These are phyloP conservation scores for Sphaeridia pumilis DNA, from an alignment of 2,888 invertebrate species.

Conservation along the genomic window DNA sequence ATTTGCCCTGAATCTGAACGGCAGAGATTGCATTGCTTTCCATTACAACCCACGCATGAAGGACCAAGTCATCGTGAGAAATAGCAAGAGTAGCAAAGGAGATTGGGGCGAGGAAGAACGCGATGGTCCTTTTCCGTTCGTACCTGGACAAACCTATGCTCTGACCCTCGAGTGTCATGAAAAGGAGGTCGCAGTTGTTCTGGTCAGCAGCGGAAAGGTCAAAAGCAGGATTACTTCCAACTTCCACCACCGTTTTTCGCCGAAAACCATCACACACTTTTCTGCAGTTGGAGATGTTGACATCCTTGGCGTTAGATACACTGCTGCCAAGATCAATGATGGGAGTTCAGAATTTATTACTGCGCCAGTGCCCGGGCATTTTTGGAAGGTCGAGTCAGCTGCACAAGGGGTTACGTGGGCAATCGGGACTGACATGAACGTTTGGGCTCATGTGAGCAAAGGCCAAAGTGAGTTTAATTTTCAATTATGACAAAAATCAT, in stretches of 20 bases:
- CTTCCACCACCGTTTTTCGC: slow-evolving; percentile 61
- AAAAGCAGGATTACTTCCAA: slow-evolving; percentile 43
- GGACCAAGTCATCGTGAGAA: slow-evolving; percentile 58
- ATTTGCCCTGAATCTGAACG: slow-evolving; percentile 52
- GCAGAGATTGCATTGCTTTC: slow-evolving; percentile 50
- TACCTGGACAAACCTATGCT: slow-evolving; percentile 59
- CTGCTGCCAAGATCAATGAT: slow-evolving; percentile 37
- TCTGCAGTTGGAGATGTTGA: slow-evolving; percentile 64
- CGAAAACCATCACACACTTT: slow-evolving; percentile 60
- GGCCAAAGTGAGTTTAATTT: too few species aligned
- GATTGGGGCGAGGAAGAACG: slow-evolving; percentile 70
- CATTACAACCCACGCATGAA: slow-evolving; percentile 69
- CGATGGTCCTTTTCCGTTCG: slow-evolving; percentile 52
- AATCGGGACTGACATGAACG: slow-evolving; percentile 71
- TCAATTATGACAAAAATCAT: too few species aligned
- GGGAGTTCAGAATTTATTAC: slow-evolving; percentile 34
- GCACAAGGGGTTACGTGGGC: slow-evolving; percentile 76
- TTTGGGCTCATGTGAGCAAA: slow-evolving; percentile 89
- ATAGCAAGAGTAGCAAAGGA: slow-evolving; percentile 59
- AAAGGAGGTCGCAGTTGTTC: slow-evolving; percentile 26
- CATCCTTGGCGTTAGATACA: slow-evolving; percentile 51
- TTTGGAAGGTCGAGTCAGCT: slow-evolving; percentile 64
- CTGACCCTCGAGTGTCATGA: slow-evolving; percentile 54
- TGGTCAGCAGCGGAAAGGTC: slow-evolving; percentile 5
- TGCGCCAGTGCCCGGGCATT: slow-evolving; percentile 63